Percentiles rank a stretch among this genome's conserved stretches.
These are phyloP conservation scores for Aepyceros melampus DNA, from an alignment of 2,113 vertebrate genomes.

Conservation along the genomic window DNA sequence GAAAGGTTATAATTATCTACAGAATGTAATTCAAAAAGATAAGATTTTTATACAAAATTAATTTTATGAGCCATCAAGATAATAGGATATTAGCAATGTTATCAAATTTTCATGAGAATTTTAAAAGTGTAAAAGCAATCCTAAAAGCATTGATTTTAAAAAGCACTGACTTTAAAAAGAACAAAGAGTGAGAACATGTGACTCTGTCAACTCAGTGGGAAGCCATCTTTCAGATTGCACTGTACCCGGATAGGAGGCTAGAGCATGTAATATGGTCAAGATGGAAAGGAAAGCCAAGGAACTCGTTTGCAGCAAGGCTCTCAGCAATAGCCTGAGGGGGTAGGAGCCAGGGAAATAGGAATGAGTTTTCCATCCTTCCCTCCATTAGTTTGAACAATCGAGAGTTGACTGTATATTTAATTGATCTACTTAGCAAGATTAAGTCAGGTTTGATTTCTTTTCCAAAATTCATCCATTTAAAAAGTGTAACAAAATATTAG, in stretches of 20 bases:
- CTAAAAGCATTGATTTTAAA: not conserved
- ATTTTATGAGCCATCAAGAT: conserved; percentile 32
- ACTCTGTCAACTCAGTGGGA: not conserved
- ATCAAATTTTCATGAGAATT: conserved; percentile 37
- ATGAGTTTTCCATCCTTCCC: conserved; percentile 63
- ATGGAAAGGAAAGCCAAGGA: not conserved
- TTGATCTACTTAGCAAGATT: not conserved
- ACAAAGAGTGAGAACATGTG: not conserved
- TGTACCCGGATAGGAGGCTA: not conserved
- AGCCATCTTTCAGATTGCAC: not conserved
- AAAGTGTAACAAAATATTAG: conserved; percentile 10
- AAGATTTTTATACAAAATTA: conserved; percentile 43
- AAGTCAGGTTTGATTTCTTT: not conserved
- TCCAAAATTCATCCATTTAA: conserved; percentile 30
- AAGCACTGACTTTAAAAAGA: not conserved
- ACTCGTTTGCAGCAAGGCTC: not conserved
- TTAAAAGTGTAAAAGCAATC: not conserved
- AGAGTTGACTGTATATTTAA: conserved; percentile 73
- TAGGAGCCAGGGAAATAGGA: conserved; percentile 1
- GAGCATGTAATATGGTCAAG: not conserved
- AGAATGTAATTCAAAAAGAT: conserved; percentile 41
- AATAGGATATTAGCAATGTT: not conserved
- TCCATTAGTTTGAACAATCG: conserved; percentile 56
- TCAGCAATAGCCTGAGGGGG: not conserved
- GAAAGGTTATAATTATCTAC: conserved; percentile 30